Evolutionary conservation across 2,797 vertebrate species (phyloP), one percentile per base, ranked within the genome.

Genomic region (Epinephelus coioides): DNA sequence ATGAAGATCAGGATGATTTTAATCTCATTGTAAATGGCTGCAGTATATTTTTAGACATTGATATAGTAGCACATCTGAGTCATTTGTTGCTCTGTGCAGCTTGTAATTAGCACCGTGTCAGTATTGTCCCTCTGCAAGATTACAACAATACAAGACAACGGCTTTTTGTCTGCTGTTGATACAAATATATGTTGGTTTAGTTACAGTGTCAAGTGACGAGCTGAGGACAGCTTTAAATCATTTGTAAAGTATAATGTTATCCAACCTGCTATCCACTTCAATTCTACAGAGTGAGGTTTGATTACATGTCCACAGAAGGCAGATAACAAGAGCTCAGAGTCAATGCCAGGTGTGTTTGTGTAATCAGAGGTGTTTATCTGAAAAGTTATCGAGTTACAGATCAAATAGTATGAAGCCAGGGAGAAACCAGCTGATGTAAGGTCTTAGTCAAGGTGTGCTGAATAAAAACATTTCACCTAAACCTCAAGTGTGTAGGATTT

Each of bases 211-310:
- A 9, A 62, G 54, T 49, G 53, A 50, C 0, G 3, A 54, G 34
- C 17, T 46, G 12, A 23, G 55, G 73, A 43, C 47, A 25, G 23
- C 53, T 51, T 55, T 4, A 40, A 49, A 55, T 60, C 46, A 15
- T 40, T 27, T 64, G 56, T 50, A 60, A 38, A 0, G 17, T 25
- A 54, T 50, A 63, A 65, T 4, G 27, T 61, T 30, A 64, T 15
- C 27, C 3, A 13, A 51, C 65, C 40, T 5, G 0, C 69, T 4
- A 19, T 63, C 80, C 23, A n/a, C 69, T 76, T 67, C 47, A 21
- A 47, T 69, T 66, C 50, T 68, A 75, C 69, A 27, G 2, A 15
- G 62, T 54, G 73, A 82, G 79, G 73, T 66, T 80, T 75, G 63
- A 76, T 78, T 80, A 77, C 81, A 68, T 47, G 59, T 19, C 18